Conservation (phyloP, 2,888 invertebrate species). For the Drosophila infuscata region DNA sequence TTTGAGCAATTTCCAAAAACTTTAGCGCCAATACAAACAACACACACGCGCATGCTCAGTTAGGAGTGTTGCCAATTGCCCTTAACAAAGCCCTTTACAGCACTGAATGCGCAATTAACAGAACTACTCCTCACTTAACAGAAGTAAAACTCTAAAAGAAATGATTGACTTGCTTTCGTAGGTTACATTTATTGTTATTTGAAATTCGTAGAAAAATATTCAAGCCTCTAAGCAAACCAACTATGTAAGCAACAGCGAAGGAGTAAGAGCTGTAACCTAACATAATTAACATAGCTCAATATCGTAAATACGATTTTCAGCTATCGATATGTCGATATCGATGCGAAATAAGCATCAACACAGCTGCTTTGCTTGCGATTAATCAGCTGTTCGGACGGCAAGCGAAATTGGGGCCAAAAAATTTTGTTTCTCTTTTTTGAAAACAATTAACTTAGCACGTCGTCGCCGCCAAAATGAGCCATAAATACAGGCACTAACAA, state of each 20-base stretch:
- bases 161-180: background rate
- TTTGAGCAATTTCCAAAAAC: slow-evolving; percentile 32
- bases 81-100: background rate
- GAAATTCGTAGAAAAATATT: background rate
- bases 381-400: slow-evolving; percentile 56
- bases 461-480: slow-evolving; percentile 44
- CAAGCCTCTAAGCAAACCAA: background rate
- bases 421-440: slow-evolving; percentile 32
- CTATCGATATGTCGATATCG: slow-evolving; percentile 32
- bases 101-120: slow-evolving; percentile 18
- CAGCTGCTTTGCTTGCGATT: slow-evolving; percentile 43
- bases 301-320: background rate
- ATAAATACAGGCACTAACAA: slow-evolving; percentile 21
- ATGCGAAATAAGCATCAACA: slow-evolving; percentile 13
- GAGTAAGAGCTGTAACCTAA: background rate
- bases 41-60: slow-evolving; percentile 33
- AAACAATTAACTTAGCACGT: slow-evolving; percentile 29
- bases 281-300: background rate
- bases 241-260: background rate
- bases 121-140: background rate
- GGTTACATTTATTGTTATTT: background rate
- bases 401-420: slow-evolving; percentile 24
- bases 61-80: background rate
- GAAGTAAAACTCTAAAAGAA: background rate
- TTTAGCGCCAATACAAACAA: slow-evolving; percentile 28